phyloP scores from a whole-genome alignment of 92 coral and sea anemone genomes.

The Siderastrea radians region DNA sequence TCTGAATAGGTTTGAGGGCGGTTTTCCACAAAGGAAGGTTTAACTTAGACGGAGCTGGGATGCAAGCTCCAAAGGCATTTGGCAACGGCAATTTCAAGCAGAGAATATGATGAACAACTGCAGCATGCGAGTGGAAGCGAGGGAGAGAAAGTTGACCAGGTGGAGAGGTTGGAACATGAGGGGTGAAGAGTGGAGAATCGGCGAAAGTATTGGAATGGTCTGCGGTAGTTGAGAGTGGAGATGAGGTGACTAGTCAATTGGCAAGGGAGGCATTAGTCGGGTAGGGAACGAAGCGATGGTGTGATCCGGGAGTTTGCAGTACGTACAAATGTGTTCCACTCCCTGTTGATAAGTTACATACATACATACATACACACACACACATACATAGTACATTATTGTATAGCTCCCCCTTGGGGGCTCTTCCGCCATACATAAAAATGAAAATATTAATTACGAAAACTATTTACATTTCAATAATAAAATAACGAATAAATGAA shows the following conservation, averaged over 20 bases:
- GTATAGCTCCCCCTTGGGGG: too few relatives aligned
- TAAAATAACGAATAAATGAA: too few relatives aligned
- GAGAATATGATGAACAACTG: conserved; percentile 24
- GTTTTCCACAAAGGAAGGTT: conserved; percentile 23
- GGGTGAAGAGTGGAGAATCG: too few relatives aligned
- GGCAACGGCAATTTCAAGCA: conserved; percentile 2
- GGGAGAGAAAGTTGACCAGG: conserved; percentile 7
- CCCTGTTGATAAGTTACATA: background rate
- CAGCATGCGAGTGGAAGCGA: background rate
- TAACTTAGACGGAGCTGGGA: conserved; percentile 14
- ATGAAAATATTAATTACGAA: too few relatives aligned
- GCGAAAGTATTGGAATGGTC: too few relatives aligned
- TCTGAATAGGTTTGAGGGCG: conserved; percentile 3
- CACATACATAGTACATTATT: too few relatives aligned
- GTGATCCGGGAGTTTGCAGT: conserved; percentile 29
- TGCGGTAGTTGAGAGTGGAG: too few relatives aligned
- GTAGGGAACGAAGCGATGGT: conserved; percentile 30
- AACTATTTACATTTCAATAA: too few relatives aligned
- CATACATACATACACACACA: too few relatives aligned
- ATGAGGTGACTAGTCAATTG: too few relatives aligned
- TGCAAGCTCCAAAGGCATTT: conserved; percentile 8
- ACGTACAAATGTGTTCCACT: background rate
- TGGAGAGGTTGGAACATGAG: background rate
- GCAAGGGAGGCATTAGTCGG: background rate
- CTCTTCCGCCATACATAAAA: too few relatives aligned